Base-by-base conservation (phyloP, 2,113 vertebrate species). In the Apteryx owenii region DNA sequence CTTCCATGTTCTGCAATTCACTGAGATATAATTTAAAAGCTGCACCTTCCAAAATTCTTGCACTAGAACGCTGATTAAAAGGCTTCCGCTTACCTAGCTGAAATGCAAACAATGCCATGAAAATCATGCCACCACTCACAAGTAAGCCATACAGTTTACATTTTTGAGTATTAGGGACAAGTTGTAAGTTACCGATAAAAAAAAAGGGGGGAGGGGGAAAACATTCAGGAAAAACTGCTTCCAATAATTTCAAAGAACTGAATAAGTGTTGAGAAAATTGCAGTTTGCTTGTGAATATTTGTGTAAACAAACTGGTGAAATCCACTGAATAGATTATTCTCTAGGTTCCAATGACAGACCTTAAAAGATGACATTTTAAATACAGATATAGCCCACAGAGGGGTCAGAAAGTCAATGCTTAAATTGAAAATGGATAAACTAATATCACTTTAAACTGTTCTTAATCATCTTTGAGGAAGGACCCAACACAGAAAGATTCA, bases 1-100 rank as follows among this genome's bases (percentile, higher is more conserved):
- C 11, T 42, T 58, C 61, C 7, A 1, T 44, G 5, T 71, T 90
- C 77, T 21, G 60, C 29, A 86, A 25, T 54, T 92, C 44, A 40
- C 44, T 51, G 31, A 84, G n/a, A 89, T 46, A 84, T 48, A 89
- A 90, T 72, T 88, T 62, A 3, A 88, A 95, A 54, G 5, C 6
- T 12, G 33, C 23, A 48, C 1, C 89, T 88, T 31, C 64, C 36
- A 80, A 85, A 95, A 73, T 73, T 42, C 42, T 92, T 88, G 51
- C 29, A 91, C 53, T 48, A 87, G 62, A 82, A 95, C 90, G 44
- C 25, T 89, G 51, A 90, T 71, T 81, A 71, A 75, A 93, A 89
- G 15, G 8, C 26, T 89, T 87, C 54, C 7, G 51, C 18, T 92
- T 89, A 87, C 21, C 56, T 25, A 72, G 65, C 4, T 84, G 51